These are phyloP conservation scores for Megathymus violae DNA, from an alignment of 1,140 invertebrate genomes.

Conservation along the genomic window DNA sequence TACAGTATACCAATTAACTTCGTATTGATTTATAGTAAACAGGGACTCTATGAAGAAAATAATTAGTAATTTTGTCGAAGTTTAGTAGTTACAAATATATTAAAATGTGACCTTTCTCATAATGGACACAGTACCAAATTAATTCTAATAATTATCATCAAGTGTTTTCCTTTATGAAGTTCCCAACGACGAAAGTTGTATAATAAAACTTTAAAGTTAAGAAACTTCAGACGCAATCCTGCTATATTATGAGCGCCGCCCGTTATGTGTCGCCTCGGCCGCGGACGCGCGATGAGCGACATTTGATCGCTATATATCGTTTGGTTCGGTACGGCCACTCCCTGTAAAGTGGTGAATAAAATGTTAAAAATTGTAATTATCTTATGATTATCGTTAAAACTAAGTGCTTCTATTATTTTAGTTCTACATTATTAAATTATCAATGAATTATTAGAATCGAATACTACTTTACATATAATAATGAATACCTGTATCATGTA, in stretches of 20 bases:
- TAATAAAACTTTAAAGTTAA: slow-evolving; percentile 36
- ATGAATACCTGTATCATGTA: too few relatives aligned
- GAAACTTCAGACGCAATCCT: slow-evolving; percentile 32
- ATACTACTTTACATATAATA: too few relatives aligned
- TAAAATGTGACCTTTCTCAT: slow-evolving; percentile 11
- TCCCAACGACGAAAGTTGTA: slow-evolving; percentile 32
- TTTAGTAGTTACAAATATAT: slow-evolving; percentile 11
- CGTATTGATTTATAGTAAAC: too few relatives aligned
- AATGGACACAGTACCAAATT: slow-evolving; percentile 17
- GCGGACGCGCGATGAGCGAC: not conserved
- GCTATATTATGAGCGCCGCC: slow-evolving; percentile 11
- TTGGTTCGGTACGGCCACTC: too few relatives aligned
- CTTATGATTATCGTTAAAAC: too few relatives aligned
- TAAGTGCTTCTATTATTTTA: too few relatives aligned
- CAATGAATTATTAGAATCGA: too few relatives aligned
- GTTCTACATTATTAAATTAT: too few relatives aligned
- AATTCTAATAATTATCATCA: slow-evolving; percentile 30
- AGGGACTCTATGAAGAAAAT: slow-evolving; percentile 6
- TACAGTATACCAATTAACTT: too few relatives aligned
- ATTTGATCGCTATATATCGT: not conserved
- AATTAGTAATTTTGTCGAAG: slow-evolving; percentile 17
- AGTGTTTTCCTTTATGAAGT: slow-evolving; percentile 35
- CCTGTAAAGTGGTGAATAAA: too few relatives aligned
- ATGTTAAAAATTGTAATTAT: too few relatives aligned
- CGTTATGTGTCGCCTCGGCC: not conserved